Base-by-base conservation (phyloP, 2,797 vertebrate genomes). In the Phataginus tricuspis region DNA sequence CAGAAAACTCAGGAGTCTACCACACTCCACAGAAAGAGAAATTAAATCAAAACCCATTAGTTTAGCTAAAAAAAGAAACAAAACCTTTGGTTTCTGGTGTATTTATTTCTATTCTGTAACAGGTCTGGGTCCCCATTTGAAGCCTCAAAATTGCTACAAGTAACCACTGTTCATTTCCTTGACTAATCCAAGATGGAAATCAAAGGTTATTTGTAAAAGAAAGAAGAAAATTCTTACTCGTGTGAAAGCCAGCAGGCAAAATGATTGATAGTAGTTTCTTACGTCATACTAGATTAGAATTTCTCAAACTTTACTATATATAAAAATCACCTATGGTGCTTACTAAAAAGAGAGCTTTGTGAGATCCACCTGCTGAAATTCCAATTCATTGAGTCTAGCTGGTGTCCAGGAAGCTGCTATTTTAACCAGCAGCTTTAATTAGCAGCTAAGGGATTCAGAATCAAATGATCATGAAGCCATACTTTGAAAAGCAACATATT, bases 181-280 rank as follows among this genome's bases (percentile, higher is more conserved):
- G 57, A 69, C 23, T 71, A 53, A 88, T 88, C 19, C 49, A 93
- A 86, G 75, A 83, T 77, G 39, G 45, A 55, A 72, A 77, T 89
- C 34, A 96, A 94, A 86, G 51, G 51, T 72, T 86, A 94, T 86
- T 90, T 66, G 27, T 78, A 68, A 86, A 86, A 78, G 21, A 96
- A 89, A 89, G 16, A 63, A 31, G 34, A 78, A 90, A 57, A 53
- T 69, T 83, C 59, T 84, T n/a, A 87, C n/a, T 84, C 45, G 90
- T 91, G 16, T 85, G 88, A 82, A 95, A 90, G 29, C 57, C 19
- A 64, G 34, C 61, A n/a, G 8, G 16, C 39, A 93, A 34, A 89
- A 69, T 90, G 68, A 94, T 80, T 79, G 61, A 88, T 53, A 80
- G 34, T 2, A 88, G 42, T 90, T 93, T 85, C 59, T 85, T 88